These are phyloP conservation scores for Zaprionus obscuricornis DNA, from an alignment of 2,888 invertebrate species.

Conservation along the genomic window DNA sequence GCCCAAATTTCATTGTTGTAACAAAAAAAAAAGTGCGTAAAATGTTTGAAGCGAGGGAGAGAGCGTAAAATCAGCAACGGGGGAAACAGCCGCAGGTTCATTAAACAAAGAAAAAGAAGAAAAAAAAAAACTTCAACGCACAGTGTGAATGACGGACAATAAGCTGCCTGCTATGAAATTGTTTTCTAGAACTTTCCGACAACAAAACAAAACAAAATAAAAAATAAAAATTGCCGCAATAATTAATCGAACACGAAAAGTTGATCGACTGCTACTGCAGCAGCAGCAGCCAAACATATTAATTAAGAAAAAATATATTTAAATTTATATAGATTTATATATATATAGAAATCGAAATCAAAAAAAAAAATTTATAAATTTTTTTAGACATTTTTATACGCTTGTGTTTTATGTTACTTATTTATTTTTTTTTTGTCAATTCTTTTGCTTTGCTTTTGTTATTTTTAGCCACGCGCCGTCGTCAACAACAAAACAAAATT, in stretches of 20 bases:
- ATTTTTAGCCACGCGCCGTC: conserved; percentile 10
- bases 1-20: too few relatives aligned
- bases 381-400: too few relatives aligned
- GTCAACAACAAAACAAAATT: conserved; percentile 10
- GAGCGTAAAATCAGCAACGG: neutral
- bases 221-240: too few relatives aligned
- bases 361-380: neutral
- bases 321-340: too few relatives aligned
- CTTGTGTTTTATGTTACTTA: neutral
- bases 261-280: neutral
- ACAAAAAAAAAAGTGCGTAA: neutral
- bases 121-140: too few relatives aligned
- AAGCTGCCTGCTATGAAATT: too few relatives aligned
- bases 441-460: neutral
- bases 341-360: too few relatives aligned
- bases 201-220: neutral
- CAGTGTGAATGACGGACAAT: too few relatives aligned
- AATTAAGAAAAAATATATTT: conserved; percentile 12
- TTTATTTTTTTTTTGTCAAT: neutral
- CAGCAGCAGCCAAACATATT: conserved; percentile 24
- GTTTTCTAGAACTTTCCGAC: too few relatives aligned
- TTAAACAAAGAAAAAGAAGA: too few relatives aligned
- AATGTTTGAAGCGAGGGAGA: neutral
- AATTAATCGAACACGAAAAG: neutral
- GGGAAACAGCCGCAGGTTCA: too few relatives aligned